Conservation (phyloP, 2,113 vertebrate genomes). For the Petroica traversi region DNA sequence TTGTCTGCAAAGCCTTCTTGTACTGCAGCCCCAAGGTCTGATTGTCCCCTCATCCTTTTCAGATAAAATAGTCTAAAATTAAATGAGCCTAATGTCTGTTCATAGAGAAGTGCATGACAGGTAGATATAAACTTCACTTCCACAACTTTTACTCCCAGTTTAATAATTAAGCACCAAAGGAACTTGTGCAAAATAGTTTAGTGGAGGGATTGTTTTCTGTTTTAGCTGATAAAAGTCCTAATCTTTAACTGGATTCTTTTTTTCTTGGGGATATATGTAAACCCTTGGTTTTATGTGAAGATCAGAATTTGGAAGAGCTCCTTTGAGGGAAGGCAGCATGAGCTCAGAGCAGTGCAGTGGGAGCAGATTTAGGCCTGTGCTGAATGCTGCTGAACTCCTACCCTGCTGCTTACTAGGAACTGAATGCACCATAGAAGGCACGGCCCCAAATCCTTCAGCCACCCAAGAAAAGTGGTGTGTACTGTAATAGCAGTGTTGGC, state of each 20-base stretch:
- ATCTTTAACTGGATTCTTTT: not conserved
- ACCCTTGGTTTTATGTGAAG: not conserved
- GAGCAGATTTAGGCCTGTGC: not conserved
- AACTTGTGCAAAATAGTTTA: not conserved
- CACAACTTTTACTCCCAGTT: not conserved
- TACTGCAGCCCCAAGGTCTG: not conserved
- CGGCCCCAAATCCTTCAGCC: slow-evolving; percentile 38
- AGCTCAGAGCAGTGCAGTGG: not conserved
- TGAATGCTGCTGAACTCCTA: not conserved
- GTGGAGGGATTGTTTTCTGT: not conserved
- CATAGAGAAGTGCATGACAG: not conserved
- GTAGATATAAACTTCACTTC: not conserved
- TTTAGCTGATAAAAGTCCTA: not conserved
- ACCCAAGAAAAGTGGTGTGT: slow-evolving; percentile 45
- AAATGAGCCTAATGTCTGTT: not conserved
- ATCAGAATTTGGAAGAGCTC: not conserved
- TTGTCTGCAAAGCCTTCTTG: not conserved
- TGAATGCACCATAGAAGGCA: not conserved
- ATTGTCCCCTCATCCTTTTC: not conserved
- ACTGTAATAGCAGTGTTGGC: slow-evolving; percentile 30
- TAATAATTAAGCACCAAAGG: not conserved
- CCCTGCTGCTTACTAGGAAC: slow-evolving; percentile 14
- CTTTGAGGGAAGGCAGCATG: not conserved
- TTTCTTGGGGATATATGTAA: not conserved
- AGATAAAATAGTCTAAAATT: not conserved